Evolutionary conservation across 2,797 vertebrate species (phyloP).

Genomic region (Spondyliosoma cantharus): DNA sequence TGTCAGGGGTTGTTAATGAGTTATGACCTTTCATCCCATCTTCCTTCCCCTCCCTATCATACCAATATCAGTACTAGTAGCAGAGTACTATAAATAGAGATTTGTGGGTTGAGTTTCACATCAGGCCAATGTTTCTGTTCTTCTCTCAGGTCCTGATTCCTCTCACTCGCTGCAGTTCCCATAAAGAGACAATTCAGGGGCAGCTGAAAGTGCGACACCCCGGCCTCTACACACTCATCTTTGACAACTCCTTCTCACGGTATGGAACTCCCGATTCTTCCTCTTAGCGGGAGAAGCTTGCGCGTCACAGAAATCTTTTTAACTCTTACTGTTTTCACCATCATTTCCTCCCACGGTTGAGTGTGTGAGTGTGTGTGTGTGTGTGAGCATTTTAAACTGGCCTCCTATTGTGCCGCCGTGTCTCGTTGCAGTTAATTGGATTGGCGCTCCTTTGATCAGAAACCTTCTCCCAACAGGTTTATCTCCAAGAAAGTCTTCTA

Average conservation of each 20-base stretch:
- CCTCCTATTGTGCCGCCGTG: neutral
- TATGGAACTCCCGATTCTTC: slow-evolving; percentile 62
- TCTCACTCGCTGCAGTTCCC: slow-evolving; percentile 92
- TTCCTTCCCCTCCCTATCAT: neutral
- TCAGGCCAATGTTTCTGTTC: slow-evolving; percentile 46
- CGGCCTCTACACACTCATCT: slow-evolving; percentile 92
- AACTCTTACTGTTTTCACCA: too few relatives aligned
- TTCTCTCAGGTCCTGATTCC: slow-evolving; percentile 93
- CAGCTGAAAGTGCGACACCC: slow-evolving; percentile 90
- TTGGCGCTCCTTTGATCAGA: slow-evolving; percentile 43
- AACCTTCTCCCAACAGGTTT: slow-evolving; percentile 84
- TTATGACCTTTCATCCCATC: slow-evolving; percentile 16
- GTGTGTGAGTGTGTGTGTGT: neutral
- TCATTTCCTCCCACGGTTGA: too few relatives aligned
- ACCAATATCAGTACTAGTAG: neutral
- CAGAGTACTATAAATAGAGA: too few relatives aligned
- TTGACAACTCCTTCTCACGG: slow-evolving; percentile 98
- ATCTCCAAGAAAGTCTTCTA: slow-evolving; percentile 95
- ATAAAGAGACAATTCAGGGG: slow-evolving; percentile 93
- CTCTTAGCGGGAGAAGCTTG: too few relatives aligned
- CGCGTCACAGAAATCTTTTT: too few relatives aligned
- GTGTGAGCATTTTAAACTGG: neutral
- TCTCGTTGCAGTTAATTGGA: slow-evolving; percentile 1
- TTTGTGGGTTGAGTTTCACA: slow-evolving; percentile 18
- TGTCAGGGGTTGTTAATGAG: slow-evolving; percentile 39